phyloP scores from a whole-genome alignment of 2,888 invertebrate species.

The Andrena dorsata region DNA sequence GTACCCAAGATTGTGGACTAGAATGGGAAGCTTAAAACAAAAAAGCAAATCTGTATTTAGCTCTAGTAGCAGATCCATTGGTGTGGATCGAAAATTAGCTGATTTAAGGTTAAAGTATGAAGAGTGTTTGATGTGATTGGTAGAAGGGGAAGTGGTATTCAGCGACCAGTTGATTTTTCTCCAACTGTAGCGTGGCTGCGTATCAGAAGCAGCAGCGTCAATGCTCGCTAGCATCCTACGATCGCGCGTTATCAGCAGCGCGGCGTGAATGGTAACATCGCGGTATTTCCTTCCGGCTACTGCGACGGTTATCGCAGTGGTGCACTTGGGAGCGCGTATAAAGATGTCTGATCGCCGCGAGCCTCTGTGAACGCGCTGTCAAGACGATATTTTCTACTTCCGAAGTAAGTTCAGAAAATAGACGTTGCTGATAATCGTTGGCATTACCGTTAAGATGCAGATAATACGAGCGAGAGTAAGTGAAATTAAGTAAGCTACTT shows the following conservation, averaged over 20 bases:
- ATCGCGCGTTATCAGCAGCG: constrained; percentile 61
- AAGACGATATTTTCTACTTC: not conserved
- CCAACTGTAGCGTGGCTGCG: constrained; percentile 6
- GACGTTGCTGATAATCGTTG: not conserved
- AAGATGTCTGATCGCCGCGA: not conserved
- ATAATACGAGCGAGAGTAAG: too few species aligned
- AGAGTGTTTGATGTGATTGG: not conserved
- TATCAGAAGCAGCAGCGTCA: constrained; percentile 68
- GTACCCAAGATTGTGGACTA: not conserved
- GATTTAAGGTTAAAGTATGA: not conserved
- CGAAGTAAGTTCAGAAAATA: not conserved
- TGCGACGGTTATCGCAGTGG: constrained; percentile 41
- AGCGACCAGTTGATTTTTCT: constrained; percentile 9
- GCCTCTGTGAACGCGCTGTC: not conserved
- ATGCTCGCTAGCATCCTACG: constrained; percentile 71
- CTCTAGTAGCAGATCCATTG: not conserved
- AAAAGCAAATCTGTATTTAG: not conserved
- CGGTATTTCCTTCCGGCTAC: constrained; percentile 68
- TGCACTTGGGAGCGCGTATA: constrained; percentile 1
- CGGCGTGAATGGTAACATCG: constrained; percentile 49
- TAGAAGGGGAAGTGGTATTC: not conserved
- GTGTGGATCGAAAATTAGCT: not conserved
- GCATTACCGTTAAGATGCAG: too few species aligned
- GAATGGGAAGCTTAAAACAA: not conserved
- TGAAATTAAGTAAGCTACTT: too few species aligned